Percentiles rank a stretch among this genome's conserved stretches.
Evolutionary conservation across 2,113 vertebrate genomes (phyloP).

Genomic region (Tringa solitaria): DNA sequence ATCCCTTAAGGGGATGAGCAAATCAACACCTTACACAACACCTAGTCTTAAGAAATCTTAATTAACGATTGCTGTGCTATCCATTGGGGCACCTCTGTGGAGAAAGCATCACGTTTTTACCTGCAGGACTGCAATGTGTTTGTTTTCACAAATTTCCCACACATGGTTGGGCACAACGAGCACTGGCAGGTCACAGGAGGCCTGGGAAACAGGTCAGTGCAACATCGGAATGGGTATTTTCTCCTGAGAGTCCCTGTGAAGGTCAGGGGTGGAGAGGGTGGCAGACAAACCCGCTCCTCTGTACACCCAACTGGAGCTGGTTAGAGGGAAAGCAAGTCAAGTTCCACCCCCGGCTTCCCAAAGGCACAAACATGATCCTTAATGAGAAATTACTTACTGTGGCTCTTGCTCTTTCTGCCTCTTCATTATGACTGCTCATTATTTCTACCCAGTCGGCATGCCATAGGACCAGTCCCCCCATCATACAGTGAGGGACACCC

Average conservation of each 20-base stretch:
- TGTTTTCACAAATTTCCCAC: background rate
- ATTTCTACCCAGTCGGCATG: background rate
- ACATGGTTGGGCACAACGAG: background rate
- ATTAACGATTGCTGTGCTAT: background rate
- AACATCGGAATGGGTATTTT: background rate
- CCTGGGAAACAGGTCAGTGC: background rate
- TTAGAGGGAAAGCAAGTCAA: background rate
- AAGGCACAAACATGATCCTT: background rate
- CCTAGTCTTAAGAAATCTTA: background rate
- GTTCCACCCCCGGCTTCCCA: background rate
- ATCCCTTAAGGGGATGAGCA: background rate
- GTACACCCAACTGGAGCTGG: accelerated
- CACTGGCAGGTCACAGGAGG: background rate
- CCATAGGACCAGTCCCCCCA: background rate
- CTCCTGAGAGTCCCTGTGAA: background rate
- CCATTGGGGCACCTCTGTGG: background rate
- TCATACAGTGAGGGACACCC: background rate
- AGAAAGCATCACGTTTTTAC: background rate
- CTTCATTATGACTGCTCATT: background rate
- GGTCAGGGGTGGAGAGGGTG: background rate
- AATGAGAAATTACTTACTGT: background rate
- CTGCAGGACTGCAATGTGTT: background rate
- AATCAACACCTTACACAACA: background rate
- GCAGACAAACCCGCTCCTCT: accelerated
- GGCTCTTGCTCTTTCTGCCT: background rate